Evolutionary conservation across 1,140 invertebrate species (phyloP), one percentile per base, ranked within the genome.

Genomic region (Mamestra configurata): DNA sequence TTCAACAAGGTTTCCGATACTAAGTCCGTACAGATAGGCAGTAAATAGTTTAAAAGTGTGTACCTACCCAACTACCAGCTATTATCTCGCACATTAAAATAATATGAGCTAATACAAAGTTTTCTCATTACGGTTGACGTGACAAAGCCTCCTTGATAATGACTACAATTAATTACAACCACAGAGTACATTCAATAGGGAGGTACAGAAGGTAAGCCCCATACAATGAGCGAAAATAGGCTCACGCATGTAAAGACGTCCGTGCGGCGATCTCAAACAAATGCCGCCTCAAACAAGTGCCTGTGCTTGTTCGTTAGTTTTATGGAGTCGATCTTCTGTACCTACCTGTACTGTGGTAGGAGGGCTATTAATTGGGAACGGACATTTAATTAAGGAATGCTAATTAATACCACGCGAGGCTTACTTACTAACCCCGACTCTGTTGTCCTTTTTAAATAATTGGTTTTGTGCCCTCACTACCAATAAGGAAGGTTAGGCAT

Each of bases 341-440:
- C 4, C 7, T 40, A 11, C 10, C 37, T 10, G 8, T 11, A 8
- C 4, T 18, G 18, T 20, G 51, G 51, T 13, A 7, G 18, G 6
- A 53, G 6, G n/a, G 18, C 51, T 53, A 53, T 53, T 53, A 53
- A 53, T 53, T 53, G 51, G 20, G 18, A 18, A 53, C 51, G 51
- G 8, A 53, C 51, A 20, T 53, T 53, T 53, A 53, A 53, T 53
- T 53, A 53, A 53, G 51, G 51, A 53, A 53, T 53, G 51, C 18
- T 53, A 53, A 53, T 53, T 20, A 53, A 53, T 40, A 22, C 18
- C 51, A 18, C 51, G 51, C 51, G 18, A 18, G 11, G 51, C 15
- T 20, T 22, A 20, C 51, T 53, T 18, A 20, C 51, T 53, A 18
- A 20, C 18, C 51, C 13, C 20, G 5, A 53, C 15, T 53, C 18